Percentiles rank a stretch among this genome's conserved stretches.
These are phyloP conservation scores for Mellivora capensis DNA, from an alignment of 2,113 vertebrate species.

Conservation along the genomic window DNA sequence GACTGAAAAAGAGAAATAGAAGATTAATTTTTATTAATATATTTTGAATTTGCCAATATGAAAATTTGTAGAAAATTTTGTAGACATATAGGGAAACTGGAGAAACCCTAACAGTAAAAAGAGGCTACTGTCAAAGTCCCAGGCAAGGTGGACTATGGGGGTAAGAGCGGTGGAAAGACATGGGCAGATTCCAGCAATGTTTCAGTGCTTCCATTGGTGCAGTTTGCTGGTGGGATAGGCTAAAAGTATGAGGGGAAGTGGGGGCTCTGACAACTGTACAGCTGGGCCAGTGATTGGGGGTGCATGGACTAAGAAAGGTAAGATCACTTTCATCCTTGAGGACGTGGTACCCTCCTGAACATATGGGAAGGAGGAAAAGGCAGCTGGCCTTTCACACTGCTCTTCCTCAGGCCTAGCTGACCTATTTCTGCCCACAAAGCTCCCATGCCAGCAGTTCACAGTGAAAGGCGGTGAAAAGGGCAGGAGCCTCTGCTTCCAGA, in stretches of 20 bases:
- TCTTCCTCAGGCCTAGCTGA: not conserved
- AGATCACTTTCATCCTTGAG: not conserved
- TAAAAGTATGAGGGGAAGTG: not conserved
- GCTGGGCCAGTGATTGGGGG: not conserved
- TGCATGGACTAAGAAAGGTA: not conserved
- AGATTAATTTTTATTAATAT: not conserved
- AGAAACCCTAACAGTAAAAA: not conserved
- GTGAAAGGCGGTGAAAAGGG: not conserved
- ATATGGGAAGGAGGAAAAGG: not conserved
- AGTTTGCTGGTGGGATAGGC: not conserved
- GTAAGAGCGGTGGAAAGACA: not conserved
- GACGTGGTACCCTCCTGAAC: not conserved
- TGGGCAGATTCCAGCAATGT: too few relatives aligned
- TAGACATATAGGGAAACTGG: not conserved
- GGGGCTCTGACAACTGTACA: not conserved
- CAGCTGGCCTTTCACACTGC: not conserved
- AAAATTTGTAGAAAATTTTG: slow-evolving; percentile 3
- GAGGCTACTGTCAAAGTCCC: not conserved
- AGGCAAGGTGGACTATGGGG: not conserved
- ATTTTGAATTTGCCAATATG: not conserved
- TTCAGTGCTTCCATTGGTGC: not conserved
- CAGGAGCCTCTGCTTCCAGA: not conserved
- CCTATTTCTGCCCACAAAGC: not conserved
- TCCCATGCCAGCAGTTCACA: not conserved
- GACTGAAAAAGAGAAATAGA: not conserved